phyloP scores from a whole-genome alignment of 1,140 invertebrate species.

The Anthonomus grandis region DNA sequence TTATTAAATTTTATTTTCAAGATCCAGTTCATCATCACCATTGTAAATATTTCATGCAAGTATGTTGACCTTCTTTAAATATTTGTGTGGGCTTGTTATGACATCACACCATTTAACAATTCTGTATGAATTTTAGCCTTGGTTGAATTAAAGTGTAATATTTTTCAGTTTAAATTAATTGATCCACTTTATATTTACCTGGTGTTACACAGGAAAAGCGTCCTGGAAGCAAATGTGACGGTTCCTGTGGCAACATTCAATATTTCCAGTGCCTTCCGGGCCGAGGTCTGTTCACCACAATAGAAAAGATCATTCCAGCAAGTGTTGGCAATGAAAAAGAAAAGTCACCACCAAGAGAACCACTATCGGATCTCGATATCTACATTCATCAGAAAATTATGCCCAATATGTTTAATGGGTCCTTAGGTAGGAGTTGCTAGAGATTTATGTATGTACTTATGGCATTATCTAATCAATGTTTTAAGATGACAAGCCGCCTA shows the following conservation, averaged over 20 bases:
- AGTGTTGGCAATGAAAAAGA: slow-evolving; percentile 8
- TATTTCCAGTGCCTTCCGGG: slow-evolving; percentile 45
- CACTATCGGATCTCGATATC: slow-evolving; percentile 27
- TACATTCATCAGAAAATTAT: slow-evolving; percentile 36
- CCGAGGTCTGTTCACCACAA: slow-evolving; percentile 43
- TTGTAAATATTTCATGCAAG: no score
- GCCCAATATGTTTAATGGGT: slow-evolving; percentile 27
- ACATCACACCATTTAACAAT: no score
- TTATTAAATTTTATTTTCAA: no score
- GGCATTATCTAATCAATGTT: not conserved
- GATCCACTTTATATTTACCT: not conserved
- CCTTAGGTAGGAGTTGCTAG: slow-evolving; percentile 15
- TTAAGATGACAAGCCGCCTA: slow-evolving; percentile 30
- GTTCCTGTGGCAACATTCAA: slow-evolving; percentile 39
- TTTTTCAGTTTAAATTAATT: not conserved
- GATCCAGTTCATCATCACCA: no score
- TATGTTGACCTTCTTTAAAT: no score
- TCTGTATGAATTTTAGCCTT: not conserved
- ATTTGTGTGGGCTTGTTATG: no score
- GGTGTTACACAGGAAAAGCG: slow-evolving; percentile 42
- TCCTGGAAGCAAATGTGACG: slow-evolving; percentile 42
- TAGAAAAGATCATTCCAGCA: slow-evolving; percentile 39
- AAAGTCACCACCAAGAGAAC: not conserved
- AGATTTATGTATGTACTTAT: no score
- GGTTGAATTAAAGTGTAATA: not conserved